Percentiles rank a stretch among this genome's conserved stretches.
These are phyloP conservation scores for Frieseomelitta varia DNA, from an alignment of 1,140 invertebrate genomes.

Conservation along the genomic window DNA sequence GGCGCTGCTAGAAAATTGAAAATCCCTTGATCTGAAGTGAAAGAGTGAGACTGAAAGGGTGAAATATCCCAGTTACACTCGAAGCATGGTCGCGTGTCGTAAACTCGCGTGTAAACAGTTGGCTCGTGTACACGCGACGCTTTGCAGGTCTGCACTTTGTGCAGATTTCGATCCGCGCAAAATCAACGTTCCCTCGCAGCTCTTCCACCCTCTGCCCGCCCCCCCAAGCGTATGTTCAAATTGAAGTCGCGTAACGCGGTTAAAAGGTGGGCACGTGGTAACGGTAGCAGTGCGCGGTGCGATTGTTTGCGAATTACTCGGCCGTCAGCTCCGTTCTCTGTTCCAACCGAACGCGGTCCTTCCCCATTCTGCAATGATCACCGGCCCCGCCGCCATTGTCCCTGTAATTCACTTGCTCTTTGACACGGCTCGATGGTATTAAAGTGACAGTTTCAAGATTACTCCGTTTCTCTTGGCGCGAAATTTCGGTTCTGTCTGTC, in stretches of 20 bases:
- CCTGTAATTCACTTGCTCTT: not conserved
- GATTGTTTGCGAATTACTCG: slow-evolving; percentile 42
- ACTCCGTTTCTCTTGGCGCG: not conserved
- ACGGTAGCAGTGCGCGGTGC: not conserved
- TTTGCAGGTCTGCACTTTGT: not conserved
- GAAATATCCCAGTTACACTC: not conserved
- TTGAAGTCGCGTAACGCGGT: slow-evolving; percentile 37
- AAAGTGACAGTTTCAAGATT: too few relatives aligned
- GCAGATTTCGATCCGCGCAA: slow-evolving; percentile 28
- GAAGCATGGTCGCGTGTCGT: not conserved
- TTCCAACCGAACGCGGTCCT: not conserved
- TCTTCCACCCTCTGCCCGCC: too few relatives aligned
- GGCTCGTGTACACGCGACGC: not conserved
- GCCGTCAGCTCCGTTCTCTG: slow-evolving; percentile 11
- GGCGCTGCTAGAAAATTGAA: too few relatives aligned
- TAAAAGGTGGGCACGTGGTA: slow-evolving; percentile 15
- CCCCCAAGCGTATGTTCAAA: not conserved
- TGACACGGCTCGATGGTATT: not conserved
- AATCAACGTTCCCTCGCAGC: slow-evolving; percentile 24
- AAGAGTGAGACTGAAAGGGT: too few relatives aligned
- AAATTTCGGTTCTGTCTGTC: not conserved
- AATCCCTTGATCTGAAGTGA: too few relatives aligned
- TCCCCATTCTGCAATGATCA: not conserved
- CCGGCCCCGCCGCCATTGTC: not conserved
- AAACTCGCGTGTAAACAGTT: slow-evolving; percentile 33